A percentile compares a stretch with the other conserved stretches of the same genome.
Conservation (phyloP, 2,113 vertebrate species). For the Hippocampus mohnikei region DNA sequence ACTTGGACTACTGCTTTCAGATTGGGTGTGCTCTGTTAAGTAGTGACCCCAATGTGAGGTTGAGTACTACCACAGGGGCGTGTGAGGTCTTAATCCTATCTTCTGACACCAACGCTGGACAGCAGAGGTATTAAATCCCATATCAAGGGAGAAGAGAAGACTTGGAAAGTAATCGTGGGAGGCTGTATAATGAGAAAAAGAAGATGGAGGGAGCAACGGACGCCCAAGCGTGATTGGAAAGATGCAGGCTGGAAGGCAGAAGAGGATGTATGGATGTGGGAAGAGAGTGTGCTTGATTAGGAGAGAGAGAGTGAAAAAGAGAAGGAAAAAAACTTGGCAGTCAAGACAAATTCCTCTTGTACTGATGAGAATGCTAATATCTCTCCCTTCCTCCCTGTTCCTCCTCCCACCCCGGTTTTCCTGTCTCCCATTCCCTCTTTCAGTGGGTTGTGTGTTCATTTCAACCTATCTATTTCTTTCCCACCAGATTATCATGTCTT, state of each 20-base stretch:
- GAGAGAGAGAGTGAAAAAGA: slow-evolving; percentile 36
- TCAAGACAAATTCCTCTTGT: slow-evolving; percentile 66
- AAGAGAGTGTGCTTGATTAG: slow-evolving; percentile 49
- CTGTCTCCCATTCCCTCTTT: slow-evolving; percentile 46
- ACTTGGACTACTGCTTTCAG: neutral
- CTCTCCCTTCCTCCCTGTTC: slow-evolving; percentile 30
- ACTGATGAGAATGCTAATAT: slow-evolving; percentile 75
- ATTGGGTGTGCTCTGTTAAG: slow-evolving; percentile 18
- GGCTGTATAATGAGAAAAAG: slow-evolving; percentile 32
- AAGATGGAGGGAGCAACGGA: slow-evolving; percentile 28
- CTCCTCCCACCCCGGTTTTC: slow-evolving; percentile 43
- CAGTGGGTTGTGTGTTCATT: slow-evolving; percentile 71
- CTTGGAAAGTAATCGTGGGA: slow-evolving; percentile 23
- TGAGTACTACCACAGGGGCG: slow-evolving; percentile 21
- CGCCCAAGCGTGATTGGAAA: slow-evolving; percentile 43
- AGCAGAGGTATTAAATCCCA: slow-evolving; percentile 48
- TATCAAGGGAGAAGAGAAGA: slow-evolving; percentile 14
- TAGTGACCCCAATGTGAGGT: slow-evolving; percentile 43
- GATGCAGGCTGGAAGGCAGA: slow-evolving; percentile 39
- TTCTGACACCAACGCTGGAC: slow-evolving; percentile 46
- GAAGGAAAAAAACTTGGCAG: slow-evolving; percentile 52
- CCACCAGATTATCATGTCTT: slow-evolving; percentile 40
- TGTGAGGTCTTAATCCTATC: slow-evolving; percentile 31
- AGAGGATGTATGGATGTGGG: slow-evolving; percentile 23
- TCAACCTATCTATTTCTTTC: slow-evolving; percentile 44